A percentile compares a stretch with the other conserved stretches of the same genome.
Conservation (phyloP, 2,888 invertebrate genomes). For the Luperina testacea region DNA sequence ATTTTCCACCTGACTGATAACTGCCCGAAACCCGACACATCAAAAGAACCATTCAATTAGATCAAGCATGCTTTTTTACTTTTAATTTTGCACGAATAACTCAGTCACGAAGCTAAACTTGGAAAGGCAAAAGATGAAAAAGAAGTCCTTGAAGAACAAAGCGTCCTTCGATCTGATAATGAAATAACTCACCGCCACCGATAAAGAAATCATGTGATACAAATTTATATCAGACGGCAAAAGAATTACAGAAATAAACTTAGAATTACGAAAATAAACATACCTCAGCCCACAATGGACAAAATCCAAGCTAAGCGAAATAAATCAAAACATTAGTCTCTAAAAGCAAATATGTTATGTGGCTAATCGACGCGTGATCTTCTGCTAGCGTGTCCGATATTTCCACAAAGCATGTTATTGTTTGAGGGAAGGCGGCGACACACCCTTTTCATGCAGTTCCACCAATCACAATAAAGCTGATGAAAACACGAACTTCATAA, state of each 20-base stretch:
- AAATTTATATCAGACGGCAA: background rate
- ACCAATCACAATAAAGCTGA: constrained; percentile 60
- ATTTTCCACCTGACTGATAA: constrained; percentile 69
- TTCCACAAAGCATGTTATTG: constrained; percentile 64
- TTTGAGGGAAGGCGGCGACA: constrained; percentile 54
- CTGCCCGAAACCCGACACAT: constrained; percentile 63
- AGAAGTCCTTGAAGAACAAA: constrained; percentile 10
- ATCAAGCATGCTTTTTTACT: constrained; percentile 46
- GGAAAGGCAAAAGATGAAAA: constrained; percentile 18
- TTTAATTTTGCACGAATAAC: constrained; percentile 15
- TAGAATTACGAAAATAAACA: background rate
- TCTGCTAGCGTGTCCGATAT: constrained; percentile 64
- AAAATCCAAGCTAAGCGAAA: background rate
- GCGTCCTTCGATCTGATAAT: constrained; percentile 10
- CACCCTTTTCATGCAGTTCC: constrained; percentile 66
- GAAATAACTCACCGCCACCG: background rate
- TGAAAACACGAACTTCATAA: constrained; percentile 60
- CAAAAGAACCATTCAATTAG: constrained; percentile 70
- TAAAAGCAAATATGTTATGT: constrained; percentile 51
- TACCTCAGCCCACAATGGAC: background rate
- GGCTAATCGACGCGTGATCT: constrained; percentile 63
- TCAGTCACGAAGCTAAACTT: constrained; percentile 4
- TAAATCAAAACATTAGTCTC: constrained; percentile 14
- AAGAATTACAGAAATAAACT: background rate
- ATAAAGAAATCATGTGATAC: background rate